Percentiles rank a stretch among this genome's conserved stretches.
Evolutionary conservation across 37 sponge, comb jelly and placozoan species (phyloP).

Genomic region (Beroe forskalii): DNA sequence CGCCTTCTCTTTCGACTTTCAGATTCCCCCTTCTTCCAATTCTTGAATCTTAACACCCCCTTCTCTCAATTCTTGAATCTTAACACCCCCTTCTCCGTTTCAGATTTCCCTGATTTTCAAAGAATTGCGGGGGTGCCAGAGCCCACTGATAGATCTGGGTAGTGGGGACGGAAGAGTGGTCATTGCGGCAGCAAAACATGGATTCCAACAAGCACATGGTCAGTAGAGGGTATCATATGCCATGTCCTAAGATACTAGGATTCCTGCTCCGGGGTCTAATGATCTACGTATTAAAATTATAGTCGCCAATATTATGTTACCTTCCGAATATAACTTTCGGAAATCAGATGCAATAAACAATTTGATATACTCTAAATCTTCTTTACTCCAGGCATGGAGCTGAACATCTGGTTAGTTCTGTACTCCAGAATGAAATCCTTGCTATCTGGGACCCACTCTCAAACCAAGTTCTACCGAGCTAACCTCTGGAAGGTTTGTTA

Average conservation of each 20-base stretch:
- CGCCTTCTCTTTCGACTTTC: too few species aligned
- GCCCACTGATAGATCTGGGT: conserved; percentile 64
- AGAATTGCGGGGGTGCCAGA: not conserved
- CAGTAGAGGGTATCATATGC: not conserved
- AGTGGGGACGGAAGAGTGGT: conserved; percentile 68
- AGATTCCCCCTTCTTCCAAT: too few species aligned
- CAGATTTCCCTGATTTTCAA: conserved; percentile 23
- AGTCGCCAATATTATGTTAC: too few species aligned
- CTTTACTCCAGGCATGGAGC: conserved; percentile 35
- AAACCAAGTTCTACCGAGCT: conserved; percentile 36
- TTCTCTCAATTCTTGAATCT: too few species aligned
- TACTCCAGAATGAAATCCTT: conserved; percentile 23
- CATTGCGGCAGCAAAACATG: conserved; percentile 64
- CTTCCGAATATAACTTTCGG: too few species aligned
- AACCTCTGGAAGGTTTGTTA: conserved; percentile 57
- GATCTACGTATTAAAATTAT: too few species aligned
- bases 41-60: too few species aligned
- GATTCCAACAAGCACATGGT: conserved; percentile 56
- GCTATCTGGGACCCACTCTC: conserved; percentile 1
- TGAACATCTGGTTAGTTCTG: conserved; percentile 66
- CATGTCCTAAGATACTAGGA: too few species aligned
- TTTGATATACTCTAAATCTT: too few species aligned
- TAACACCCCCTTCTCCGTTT: too few species aligned
- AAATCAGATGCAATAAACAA: too few species aligned
- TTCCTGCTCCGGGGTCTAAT: too few species aligned